Conservation (phyloP, 2,113 vertebrate species). For the Terrapene triunguis region DNA sequence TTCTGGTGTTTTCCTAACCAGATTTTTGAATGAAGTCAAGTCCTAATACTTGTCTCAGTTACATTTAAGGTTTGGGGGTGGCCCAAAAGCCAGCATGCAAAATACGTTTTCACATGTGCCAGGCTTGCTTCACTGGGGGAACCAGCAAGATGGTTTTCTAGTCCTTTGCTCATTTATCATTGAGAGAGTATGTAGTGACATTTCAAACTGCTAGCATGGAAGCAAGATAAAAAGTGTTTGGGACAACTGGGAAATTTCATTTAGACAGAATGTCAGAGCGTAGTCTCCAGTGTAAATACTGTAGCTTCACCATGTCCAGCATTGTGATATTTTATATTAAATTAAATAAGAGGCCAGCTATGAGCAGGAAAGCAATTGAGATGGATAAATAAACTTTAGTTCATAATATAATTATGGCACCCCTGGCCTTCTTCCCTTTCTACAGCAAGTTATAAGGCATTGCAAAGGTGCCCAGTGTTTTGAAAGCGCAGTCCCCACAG, state of each 20-base stretch:
- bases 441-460: neutral
- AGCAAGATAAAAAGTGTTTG: constrained; percentile 80
- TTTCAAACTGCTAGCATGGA: constrained; percentile 75
- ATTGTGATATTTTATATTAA: constrained; percentile 74
- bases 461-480: neutral
- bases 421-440: neutral
- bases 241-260: constrained; percentile 84
- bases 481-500: neutral
- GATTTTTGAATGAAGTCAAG: neutral
- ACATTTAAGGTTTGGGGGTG: neutral
- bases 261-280: constrained; percentile 78
- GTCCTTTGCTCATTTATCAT: constrained; percentile 75
- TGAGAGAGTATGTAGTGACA: constrained; percentile 69
- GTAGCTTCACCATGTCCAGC: constrained; percentile 72
- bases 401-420: neutral
- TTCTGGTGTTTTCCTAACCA: neutral
- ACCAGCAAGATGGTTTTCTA: constrained; percentile 43
- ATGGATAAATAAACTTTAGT: constrained; percentile 11
- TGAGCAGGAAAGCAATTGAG: constrained; percentile 30
- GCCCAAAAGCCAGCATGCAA: neutral
- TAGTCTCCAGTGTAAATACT: constrained; percentile 73
- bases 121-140: neutral
- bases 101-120: constrained; percentile 20
- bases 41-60: neutral
- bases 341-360: constrained; percentile 72